These are phyloP conservation scores for Passer domesticus DNA, from an alignment of 2,113 vertebrate genomes.

Conservation along the genomic window DNA sequence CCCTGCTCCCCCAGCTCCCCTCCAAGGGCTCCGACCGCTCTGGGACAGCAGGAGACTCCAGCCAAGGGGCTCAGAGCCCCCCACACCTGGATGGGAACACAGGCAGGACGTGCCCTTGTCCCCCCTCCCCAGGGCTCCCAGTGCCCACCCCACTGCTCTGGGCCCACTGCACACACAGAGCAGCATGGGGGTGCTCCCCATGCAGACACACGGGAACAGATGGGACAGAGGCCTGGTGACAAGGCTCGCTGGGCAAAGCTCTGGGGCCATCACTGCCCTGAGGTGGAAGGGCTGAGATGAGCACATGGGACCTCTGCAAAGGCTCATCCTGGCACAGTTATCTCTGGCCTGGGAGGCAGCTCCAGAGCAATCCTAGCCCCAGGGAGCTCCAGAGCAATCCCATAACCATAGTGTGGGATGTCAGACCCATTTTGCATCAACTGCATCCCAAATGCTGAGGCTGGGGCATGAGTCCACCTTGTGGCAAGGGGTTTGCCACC, in stretches of 20 bases:
- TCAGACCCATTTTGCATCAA: not conserved
- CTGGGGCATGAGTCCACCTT: not conserved
- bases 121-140: not conserved
- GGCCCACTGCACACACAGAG: not conserved
- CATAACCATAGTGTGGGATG: not conserved
- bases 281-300: rapidly evolving
- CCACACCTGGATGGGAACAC: not conserved
- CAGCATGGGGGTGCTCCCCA: not conserved
- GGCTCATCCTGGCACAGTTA: rapidly evolving
- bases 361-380: not conserved
- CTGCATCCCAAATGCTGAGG: rapidly evolving
- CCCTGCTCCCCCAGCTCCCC: not conserved
- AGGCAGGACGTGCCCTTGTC: not conserved
- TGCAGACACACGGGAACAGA: not conserved
- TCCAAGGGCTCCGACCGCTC: not conserved
- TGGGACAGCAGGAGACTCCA: not conserved
- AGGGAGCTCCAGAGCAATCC: not conserved
- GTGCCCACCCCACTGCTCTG: rapidly evolving
- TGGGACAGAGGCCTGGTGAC: not conserved
- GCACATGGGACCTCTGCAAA: not conserved
- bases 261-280: not conserved
- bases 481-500: not conserved
- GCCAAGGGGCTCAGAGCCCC: not conserved
- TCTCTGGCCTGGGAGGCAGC: not conserved
- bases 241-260: rapidly evolving